Conservation (phyloP, 2,888 invertebrate genomes). For the Tiliacea aurago region DNA sequence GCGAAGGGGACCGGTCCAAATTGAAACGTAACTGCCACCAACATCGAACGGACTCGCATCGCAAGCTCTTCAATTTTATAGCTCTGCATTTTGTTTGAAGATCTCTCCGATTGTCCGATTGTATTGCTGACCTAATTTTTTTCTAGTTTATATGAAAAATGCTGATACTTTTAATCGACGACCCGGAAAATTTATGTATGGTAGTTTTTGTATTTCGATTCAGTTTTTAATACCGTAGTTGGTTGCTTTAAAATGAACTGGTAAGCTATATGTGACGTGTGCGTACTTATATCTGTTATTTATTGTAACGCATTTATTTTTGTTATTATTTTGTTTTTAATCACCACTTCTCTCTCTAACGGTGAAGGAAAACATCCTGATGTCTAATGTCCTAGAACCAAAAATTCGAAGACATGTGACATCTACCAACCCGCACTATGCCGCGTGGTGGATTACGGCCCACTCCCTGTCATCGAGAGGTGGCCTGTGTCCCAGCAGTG, state of each 20-base stretch:
- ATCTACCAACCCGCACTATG: too few relatives aligned
- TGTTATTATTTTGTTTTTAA: background rate
- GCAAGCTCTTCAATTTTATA: conserved; percentile 61
- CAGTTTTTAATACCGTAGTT: conserved; percentile 6
- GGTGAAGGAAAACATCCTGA: too few relatives aligned
- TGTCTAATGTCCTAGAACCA: too few relatives aligned
- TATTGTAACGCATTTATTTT: background rate
- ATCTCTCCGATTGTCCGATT: conserved; percentile 56
- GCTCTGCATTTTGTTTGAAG: conserved; percentile 63
- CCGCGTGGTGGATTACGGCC: too few relatives aligned
- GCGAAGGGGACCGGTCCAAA: conserved; percentile 51
- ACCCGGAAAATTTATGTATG: conserved; percentile 32
- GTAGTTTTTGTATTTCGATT: conserved; percentile 26
- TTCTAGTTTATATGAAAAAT: conserved; percentile 47
- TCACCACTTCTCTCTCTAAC: too few relatives aligned
- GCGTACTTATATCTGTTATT: background rate
- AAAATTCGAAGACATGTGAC: too few relatives aligned
- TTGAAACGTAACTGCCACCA: conserved; percentile 58
- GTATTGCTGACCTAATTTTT: conserved; percentile 59
- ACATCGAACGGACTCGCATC: conserved; percentile 15
- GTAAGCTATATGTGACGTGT: background rate
- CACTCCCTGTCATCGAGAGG: too few relatives aligned
- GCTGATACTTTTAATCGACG: conserved; percentile 40
- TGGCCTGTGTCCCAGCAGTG: too few relatives aligned
- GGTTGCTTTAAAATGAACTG: conserved; percentile 8